These are phyloP conservation scores for Apodemia duryi DNA, from an alignment of 2,888 invertebrate species.

Conservation along the genomic window DNA sequence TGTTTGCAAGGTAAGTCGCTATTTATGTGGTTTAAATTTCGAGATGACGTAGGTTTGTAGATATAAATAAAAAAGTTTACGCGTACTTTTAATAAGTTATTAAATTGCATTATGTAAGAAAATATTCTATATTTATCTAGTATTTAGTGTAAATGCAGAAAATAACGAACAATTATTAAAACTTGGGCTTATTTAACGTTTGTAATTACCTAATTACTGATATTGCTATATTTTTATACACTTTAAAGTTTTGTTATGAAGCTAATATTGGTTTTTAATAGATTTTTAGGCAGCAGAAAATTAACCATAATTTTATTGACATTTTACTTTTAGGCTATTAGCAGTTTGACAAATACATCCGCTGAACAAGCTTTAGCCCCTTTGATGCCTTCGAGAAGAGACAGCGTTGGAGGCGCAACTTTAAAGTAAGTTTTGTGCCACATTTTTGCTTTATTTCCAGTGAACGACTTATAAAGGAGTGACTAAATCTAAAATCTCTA, in stretches of 20 bases:
- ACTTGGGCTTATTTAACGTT: background rate
- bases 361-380: constrained; percentile 75
- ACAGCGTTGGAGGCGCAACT: constrained; percentile 81
- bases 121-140: background rate
- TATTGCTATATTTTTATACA: background rate
- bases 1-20: background rate
- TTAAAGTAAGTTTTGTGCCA: constrained; percentile 61
- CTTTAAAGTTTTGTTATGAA: background rate
- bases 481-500: too few species aligned
- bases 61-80: background rate
- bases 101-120: background rate
- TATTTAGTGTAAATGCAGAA: constrained; percentile 10
- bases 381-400: constrained; percentile 83
- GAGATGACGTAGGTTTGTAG: background rate
- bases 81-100: background rate
- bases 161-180: background rate
- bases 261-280: background rate
- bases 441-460: too few species aligned
- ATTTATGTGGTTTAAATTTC: background rate
- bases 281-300: background rate
- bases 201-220: background rate
- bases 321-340: constrained; percentile 81
- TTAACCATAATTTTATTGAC: background rate
- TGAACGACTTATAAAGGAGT: too few species aligned
- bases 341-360: constrained; percentile 85